Evolutionary conservation across 2,113 vertebrate genomes (phyloP), one percentile per base, ranked within the genome.

Genomic region (Apistogramma diplotaenia): DNA sequence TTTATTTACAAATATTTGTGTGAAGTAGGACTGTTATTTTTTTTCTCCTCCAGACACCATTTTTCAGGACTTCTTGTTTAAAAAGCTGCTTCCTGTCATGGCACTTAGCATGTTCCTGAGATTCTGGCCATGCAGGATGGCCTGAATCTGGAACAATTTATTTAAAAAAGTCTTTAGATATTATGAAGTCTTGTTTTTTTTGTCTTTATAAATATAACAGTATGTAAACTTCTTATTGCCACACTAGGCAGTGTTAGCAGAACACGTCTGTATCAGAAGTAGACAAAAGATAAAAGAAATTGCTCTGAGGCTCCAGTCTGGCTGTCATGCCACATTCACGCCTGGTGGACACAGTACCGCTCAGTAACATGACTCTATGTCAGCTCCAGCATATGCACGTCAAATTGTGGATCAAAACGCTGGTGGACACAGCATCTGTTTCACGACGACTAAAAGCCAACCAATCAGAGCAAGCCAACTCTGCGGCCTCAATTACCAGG

Each of bases 401-500:
- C 67, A 86, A 82, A 84, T 18, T 62, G 31, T 51, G 18, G 74
- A 90, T 84, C 79, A 58, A 62, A 85, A 57, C 12, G 13, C 78
- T 85, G 81, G 61, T 91, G 83, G 74, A 90, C 74, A 62, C 31
- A 19, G 58, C 51, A 29, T 80, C 78, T 84, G 77, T 91, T 92
- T 89, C 76, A 84, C 49, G 70, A 71, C 8, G 86, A 84, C 54
- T 54, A 58, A 73, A 81, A 57, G 70, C 80, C 85, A 61, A 67
- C 76, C 89, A 81, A 81, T 89, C 82, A 84, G 58, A 77, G 71
- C 13, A 13, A 62, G 74, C 86, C 74, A 77, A 72, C 80, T 82
- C 84, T 54, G 62, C 31, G 21, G 81, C 82, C 56, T 82, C 89
- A 90, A 91, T 91, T 92, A 91, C 82, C 80, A 59, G 73, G 81